These are phyloP conservation scores for Icerya purchasi DNA, from an alignment of 2,888 invertebrate species.

Conservation along the genomic window DNA sequence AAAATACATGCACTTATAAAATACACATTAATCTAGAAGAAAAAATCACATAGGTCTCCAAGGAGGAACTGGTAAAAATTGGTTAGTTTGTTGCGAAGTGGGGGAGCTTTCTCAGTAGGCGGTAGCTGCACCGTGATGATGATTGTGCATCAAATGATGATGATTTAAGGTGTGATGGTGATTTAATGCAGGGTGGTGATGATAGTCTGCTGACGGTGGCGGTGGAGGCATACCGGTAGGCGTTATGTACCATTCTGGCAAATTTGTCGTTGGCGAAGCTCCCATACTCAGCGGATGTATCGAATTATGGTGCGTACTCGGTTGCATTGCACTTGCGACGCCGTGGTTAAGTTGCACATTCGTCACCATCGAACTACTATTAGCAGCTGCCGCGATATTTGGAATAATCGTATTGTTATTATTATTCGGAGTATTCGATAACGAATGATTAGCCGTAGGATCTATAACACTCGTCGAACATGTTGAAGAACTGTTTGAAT, in stretches of 20 bases:
- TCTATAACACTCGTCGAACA: slow-evolving; percentile 48
- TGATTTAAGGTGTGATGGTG: slow-evolving; percentile 25
- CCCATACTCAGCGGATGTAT: slow-evolving; percentile 9
- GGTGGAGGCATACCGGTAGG: slow-evolving; percentile 38
- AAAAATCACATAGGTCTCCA: slow-evolving; percentile 13
- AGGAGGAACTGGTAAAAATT: slow-evolving; percentile 7
- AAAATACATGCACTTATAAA: too few species aligned
- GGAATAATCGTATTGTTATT: slow-evolving; percentile 17
- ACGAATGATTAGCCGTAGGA: slow-evolving; percentile 5
- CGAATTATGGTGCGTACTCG: slow-evolving; percentile 24
- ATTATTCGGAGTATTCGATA: not conserved
- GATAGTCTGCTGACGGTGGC: slow-evolving; percentile 34
- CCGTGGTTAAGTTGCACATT: slow-evolving; percentile 23
- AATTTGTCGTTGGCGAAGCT: slow-evolving; percentile 10
- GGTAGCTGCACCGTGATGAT: slow-evolving; percentile 40
- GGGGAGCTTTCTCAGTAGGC: slow-evolving; percentile 39
- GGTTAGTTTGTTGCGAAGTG: slow-evolving; percentile 17
- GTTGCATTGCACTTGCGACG: slow-evolving; percentile 15
- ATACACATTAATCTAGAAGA: too few species aligned
- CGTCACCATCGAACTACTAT: slow-evolving; percentile 19
- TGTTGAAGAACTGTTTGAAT: slow-evolving; percentile 54
- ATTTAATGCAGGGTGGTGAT: slow-evolving; percentile 33
- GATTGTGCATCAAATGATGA: slow-evolving; percentile 37
- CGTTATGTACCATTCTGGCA: slow-evolving; percentile 9
- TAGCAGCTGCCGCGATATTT: not conserved